Base-by-base conservation (phyloP, 2,797 vertebrate species). In the Danio tinwini region DNA sequence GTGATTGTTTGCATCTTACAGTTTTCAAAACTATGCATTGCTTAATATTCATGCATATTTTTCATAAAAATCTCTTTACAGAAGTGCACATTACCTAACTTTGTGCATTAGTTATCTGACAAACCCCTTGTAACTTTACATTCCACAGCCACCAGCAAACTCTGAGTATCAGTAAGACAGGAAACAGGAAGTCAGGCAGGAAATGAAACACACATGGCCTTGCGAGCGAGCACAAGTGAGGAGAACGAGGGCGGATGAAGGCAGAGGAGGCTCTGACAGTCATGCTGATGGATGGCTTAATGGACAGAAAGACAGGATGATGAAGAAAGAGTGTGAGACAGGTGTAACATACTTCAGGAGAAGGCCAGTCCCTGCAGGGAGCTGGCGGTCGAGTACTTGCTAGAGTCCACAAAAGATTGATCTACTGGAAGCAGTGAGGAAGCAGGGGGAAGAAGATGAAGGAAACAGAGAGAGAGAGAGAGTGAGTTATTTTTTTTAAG, bases 371-470 rank as follows among this genome's bases (percentile, higher is more conserved):
- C 96, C 89, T 95, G 96, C 94, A 96, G 94, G 92, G 95, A 96
- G 94, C 94, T 95, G 94, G 95, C 90, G 93, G 94, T 94, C 92
- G 95, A 95, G 93, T 97, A 97, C 95, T 96, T 96, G 95, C 95
- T 96, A 95, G 96, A 94, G 94, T 97, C 96, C 94, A 96, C 95
- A 96, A 96, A 97, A 94, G 95, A 96, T 92, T 95, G 95, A 93
- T 97, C 96, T 96, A 94, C 95, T 93, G 92, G 90, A 92, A 90
- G 91, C 84, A 80, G 75, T 45, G 74, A 80, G 73, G 44, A 62
- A 82, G 58, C 65, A 39, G 63, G 75, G 79, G 77, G 49, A 70
- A 17, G 61, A 52, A 67, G 73, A 77, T 56, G 73, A 75, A 83
- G 77, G 59, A 86, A 80, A 85, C 80, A 58, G 53, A 84, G 71